Base-by-base conservation (phyloP, 53 echinoderm and acorn worm genomes). In the Temnopleurus reevesii region DNA sequence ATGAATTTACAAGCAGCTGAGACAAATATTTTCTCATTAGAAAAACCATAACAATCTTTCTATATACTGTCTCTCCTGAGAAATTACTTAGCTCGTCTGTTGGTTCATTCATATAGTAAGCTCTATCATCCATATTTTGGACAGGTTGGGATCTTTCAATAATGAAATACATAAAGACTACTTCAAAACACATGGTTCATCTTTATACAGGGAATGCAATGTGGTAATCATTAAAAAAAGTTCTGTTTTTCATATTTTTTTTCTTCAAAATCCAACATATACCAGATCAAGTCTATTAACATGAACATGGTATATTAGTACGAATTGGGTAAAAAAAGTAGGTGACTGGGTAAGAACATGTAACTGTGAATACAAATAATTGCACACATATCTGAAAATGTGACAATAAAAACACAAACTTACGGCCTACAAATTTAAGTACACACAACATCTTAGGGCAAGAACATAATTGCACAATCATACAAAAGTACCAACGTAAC, bases 401-500 rank as follows among this genome's bases (percentile, higher is more conserved):
- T 34, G 21, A 19, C 36, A 41, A 36, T 21, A 12, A 9, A 41
- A 12, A 10, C 8, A 7, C 41, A 21, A 71, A 49, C 18, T 15
- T 64, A 15, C 13, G 17, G 27, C 33, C 19, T 3, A 21, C 21
- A 30, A 71, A 71, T 63, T 71, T 41, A 71, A 71, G 41, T 71
- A 38, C 36, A 71, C 41, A 71, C 41, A 6, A 71, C 10, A 38
- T 38, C 10, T 7, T 38, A n/a, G 41, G 71, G 71, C 71, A 71
- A 71, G 71, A 71, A 41, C 71, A 71, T n/a, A 38, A 71, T 71
- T 71, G 71, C 71, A 71, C 71, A 71, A 71, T 71, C 21, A 41
- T 21, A 66, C 71, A 38, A 36, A n/a, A 12, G 49, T 15, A 12
- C 49, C 15, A 12, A 15, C 15, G 49, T 49, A 12, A 12, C 1